Conservation (phyloP, 1,140 invertebrate species). For the Tribolium castaneum region DNA sequence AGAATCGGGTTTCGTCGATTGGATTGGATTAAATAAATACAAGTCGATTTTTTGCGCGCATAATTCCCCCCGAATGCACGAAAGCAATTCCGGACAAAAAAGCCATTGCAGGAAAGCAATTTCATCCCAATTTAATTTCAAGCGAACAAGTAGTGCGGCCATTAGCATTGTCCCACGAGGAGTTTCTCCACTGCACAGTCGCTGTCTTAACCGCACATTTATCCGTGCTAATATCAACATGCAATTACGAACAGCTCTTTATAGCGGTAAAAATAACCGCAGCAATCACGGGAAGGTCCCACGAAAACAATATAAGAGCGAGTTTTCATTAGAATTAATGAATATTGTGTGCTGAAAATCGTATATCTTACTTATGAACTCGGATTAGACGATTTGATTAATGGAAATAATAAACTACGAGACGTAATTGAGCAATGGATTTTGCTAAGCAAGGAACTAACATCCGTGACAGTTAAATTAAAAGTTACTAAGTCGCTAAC, state of each 20-base stretch:
- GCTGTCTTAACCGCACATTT: constrained; percentile 31
- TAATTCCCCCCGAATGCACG: constrained; percentile 21
- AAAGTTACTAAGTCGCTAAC: constrained; percentile 23
- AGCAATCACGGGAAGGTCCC: background rate
- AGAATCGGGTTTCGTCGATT: background rate
- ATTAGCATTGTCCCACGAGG: constrained; percentile 30
- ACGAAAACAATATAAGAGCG: background rate
- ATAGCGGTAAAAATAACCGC: constrained; percentile 9
- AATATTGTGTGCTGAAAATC: constrained; percentile 1
- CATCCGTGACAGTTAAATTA: constrained; percentile 18
- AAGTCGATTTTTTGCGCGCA: constrained; percentile 16
- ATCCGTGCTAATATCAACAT: constrained; percentile 30
- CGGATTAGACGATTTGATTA: constrained; percentile 19
- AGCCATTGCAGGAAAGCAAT: constrained; percentile 33
- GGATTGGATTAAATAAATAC: constrained; percentile 9
- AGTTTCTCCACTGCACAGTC: background rate
- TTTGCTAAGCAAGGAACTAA: background rate
- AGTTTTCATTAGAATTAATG: constrained; percentile 23
- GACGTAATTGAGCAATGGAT: constrained; percentile 14
- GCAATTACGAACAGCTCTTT: constrained; percentile 5
- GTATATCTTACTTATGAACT: constrained; percentile 15
- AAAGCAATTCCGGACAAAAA: constrained; percentile 16
- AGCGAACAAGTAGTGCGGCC: constrained; percentile 34
- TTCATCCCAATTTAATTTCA: constrained; percentile 32
- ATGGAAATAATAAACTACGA: constrained; percentile 23